Evolutionary conservation across 2,113 vertebrate species (phyloP), one percentile per base, ranked within the genome.

Genomic region (Mus pahari): DNA sequence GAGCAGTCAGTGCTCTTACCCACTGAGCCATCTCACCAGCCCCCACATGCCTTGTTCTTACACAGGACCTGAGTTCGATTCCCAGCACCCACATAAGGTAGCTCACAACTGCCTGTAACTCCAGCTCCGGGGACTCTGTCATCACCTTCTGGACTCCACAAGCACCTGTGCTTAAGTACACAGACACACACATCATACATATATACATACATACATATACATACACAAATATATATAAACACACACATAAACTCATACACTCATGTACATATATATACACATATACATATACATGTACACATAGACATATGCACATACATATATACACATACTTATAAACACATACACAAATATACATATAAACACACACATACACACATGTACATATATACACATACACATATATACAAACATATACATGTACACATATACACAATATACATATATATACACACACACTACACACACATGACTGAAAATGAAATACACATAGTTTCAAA

Each of bases 211-310:
- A 50, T 7, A 50, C 12, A 50, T 1, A 26, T 0, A 14, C 5
- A 45, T 0, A 77, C 0, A 48, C 0, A 74, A 0, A 74, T 4
- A 42, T 5, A 31, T 5, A 45, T 3, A 45, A 0, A 28, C 2
- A 75, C 12, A 42, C 2, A 24, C 1, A 42, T 3, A 33, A 3
- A 77, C 0, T 17, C 5, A 17, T 1, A 48, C 0, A 16, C 1
- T 16, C 2, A 78, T 5, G 36, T 33, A 33, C 5, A 53, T 2
- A 33, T 1, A 36, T 2, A 53, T 1, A 55, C 3, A 55, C 2
- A 53, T 12, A 16, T 1, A 31, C 2, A 10, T 0, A 45, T 1
- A 36, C 4, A 53, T 0, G 53, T 2, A 53, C 5, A 81, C 0
- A 81, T 2, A 55, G 5, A n/a, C 3, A 13, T 0, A 81, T 2